phyloP scores from a whole-genome alignment of 2,113 vertebrate species.

The Cinclus cinclus region DNA sequence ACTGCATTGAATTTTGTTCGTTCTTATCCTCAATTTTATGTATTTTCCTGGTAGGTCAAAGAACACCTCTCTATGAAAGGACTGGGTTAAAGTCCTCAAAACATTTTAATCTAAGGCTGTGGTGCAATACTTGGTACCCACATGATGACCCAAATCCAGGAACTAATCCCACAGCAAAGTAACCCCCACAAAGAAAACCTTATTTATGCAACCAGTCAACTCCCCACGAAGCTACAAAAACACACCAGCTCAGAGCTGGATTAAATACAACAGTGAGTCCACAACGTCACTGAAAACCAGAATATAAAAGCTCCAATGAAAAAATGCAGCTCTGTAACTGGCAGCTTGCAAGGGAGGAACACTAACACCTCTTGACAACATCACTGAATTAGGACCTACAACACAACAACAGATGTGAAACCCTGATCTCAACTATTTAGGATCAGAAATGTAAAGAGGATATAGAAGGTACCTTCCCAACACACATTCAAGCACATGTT shows the following conservation, averaged over 20 bases:
- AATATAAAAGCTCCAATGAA: neutral
- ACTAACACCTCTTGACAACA: neutral
- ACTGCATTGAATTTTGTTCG: neutral
- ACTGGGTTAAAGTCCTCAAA: neutral
- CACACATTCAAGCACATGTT: neutral
- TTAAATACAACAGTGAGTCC: neutral
- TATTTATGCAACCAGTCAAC: neutral
- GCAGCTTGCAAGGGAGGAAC: neutral
- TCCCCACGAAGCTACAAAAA: neutral
- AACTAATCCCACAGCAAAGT: conserved; percentile 8
- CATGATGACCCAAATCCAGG: neutral
- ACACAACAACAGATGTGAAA: neutral
- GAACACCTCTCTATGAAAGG: neutral
- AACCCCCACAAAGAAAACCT: neutral
- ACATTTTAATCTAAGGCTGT: conserved; percentile 15
- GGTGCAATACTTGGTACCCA: neutral
- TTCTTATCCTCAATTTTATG: neutral
- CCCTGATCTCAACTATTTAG: neutral
- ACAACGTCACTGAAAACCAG: neutral
- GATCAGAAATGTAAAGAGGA: neutral
- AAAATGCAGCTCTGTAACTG: neutral
- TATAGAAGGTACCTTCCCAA: neutral
- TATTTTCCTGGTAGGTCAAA: neutral
- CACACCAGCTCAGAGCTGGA: neutral
- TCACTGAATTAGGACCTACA: neutral